These are phyloP conservation scores for Myodes glareolus DNA, from an alignment of 2,113 vertebrate species.

Conservation along the genomic window DNA sequence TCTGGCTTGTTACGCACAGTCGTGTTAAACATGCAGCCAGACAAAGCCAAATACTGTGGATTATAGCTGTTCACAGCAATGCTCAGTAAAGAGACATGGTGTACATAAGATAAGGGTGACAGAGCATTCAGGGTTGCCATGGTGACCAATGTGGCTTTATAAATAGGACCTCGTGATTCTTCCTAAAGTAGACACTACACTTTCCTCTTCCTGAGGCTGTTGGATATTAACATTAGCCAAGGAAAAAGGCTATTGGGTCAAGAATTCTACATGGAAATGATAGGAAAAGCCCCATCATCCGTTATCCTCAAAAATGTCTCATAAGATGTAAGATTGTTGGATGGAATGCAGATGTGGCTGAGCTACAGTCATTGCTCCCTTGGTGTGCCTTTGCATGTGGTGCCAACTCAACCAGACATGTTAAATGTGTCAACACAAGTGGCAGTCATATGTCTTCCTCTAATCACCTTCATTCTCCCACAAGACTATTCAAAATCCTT, in stretches of 20 bases:
- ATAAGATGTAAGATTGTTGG: not conserved
- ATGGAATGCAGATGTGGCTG: not conserved
- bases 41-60: not conserved
- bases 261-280: constrained; percentile 2
- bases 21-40: not conserved
- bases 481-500: not conserved
- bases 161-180: not conserved
- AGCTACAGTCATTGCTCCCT: not conserved
- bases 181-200: not conserved
- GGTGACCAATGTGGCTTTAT: not conserved
- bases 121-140: not conserved
- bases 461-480: not conserved
- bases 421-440: not conserved
- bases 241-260: not conserved
- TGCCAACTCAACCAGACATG: not conserved
- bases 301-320: not conserved
- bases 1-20: not conserved
- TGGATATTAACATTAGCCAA: not conserved
- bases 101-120: not conserved
- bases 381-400: not conserved
- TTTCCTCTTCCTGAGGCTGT: not conserved
- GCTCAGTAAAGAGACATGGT: not conserved
- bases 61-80: not conserved
- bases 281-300: not conserved
- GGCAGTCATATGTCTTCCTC: not conserved